Percentiles rank a stretch among this genome's conserved stretches.
These are phyloP conservation scores for Numenius phaeopus DNA, from an alignment of 2,797 vertebrate species.

Conservation along the genomic window DNA sequence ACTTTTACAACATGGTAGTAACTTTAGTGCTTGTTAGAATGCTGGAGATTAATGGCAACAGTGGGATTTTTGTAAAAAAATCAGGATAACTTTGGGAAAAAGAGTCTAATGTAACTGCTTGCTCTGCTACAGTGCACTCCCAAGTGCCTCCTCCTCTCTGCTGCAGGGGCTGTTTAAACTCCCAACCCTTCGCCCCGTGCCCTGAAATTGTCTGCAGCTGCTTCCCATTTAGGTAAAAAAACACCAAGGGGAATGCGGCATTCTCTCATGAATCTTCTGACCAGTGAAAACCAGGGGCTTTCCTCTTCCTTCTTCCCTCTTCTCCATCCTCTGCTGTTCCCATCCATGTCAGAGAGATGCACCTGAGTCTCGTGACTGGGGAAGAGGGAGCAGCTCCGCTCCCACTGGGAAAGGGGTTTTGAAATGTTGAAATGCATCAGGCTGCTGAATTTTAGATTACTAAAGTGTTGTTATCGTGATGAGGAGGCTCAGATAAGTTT, in stretches of 20 bases:
- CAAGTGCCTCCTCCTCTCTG: not conserved
- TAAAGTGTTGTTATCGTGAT: not conserved
- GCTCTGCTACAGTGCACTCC: too few relatives aligned
- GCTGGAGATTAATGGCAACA: too few relatives aligned
- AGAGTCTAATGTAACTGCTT: too few relatives aligned
- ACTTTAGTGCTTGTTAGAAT: too few relatives aligned
- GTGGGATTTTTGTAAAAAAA: too few relatives aligned
- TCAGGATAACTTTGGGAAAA: too few relatives aligned
- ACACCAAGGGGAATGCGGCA: not conserved
- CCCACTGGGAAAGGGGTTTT: not conserved
- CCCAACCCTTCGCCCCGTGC: not conserved
- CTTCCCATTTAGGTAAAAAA: not conserved
- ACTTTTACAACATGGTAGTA: too few relatives aligned
- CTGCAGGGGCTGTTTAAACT: not conserved
- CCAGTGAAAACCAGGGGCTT: fast-evolving
- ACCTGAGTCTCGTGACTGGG: not conserved
- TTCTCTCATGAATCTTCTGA: not conserved
- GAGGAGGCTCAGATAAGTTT: not conserved
- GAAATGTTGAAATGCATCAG: not conserved
- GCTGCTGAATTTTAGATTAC: not conserved
- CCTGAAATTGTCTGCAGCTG: not conserved
- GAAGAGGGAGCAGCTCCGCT: not conserved
- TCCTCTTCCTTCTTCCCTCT: not conserved
- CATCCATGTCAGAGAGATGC: fast-evolving
- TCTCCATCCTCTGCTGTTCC: not conserved